Conservation (phyloP, 2,113 vertebrate species). For the Oreochromis aureus region DNA sequence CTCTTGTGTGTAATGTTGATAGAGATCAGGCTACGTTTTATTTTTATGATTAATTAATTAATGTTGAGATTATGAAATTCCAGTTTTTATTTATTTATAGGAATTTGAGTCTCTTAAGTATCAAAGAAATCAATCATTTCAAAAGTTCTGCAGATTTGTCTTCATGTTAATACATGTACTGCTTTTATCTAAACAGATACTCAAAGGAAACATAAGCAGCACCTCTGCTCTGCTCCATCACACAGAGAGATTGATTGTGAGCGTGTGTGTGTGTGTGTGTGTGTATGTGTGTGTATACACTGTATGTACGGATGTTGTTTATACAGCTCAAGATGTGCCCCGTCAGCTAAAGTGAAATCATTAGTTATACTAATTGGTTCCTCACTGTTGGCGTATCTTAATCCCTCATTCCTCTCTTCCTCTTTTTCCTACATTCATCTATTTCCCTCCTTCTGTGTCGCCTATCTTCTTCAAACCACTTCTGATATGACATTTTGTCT, state of each 20-base stretch:
- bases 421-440: background rate
- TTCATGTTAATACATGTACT: background rate
- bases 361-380: slow-evolving; percentile 54
- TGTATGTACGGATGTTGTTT: background rate
- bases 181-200: background rate
- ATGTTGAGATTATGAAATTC: too few relatives aligned
- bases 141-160: background rate
- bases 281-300: background rate
- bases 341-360: slow-evolving; percentile 43
- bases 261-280: background rate
- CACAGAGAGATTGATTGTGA: background rate
- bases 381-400: slow-evolving; percentile 7
- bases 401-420: background rate
- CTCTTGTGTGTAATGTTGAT: background rate
- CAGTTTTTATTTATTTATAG: background rate
- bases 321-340: slow-evolving; percentile 8
- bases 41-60: background rate
- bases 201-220: background rate
- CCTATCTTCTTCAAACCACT: background rate
- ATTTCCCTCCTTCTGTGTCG: background rate
- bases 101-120: background rate
- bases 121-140: background rate
- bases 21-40: background rate
- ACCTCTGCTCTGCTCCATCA: background rate
- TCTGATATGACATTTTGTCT: slow-evolving; percentile 10